These are phyloP conservation scores for Eucidaris tribuloides DNA, from an alignment of 35 echinoderm and acorn worm genomes.

Conservation along the genomic window DNA sequence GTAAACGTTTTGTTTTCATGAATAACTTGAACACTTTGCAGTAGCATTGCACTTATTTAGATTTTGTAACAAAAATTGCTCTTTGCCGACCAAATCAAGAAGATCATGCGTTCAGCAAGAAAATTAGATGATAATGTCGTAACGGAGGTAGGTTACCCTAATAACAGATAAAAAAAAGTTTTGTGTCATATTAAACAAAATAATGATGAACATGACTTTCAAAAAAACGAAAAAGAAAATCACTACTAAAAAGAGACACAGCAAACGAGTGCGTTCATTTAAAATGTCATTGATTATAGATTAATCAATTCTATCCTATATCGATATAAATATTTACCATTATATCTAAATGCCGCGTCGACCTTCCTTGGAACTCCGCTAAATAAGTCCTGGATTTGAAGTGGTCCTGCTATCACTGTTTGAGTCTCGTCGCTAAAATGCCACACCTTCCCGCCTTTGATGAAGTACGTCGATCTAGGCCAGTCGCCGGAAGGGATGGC, in stretches of 20 bases:
- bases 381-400: neutral
- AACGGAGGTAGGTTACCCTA: too few species aligned
- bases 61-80: too few species aligned
- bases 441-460: conserved; percentile 7
- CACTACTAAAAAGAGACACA: neutral
- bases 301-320: neutral
- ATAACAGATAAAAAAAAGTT: neutral
- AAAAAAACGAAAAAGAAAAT: neutral
- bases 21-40: too few species aligned
- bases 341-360: conserved; percentile 9
- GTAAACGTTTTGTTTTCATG: too few species aligned
- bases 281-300: neutral
- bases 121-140: too few species aligned
- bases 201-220: neutral
- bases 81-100: too few species aligned
- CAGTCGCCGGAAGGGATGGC: neutral
- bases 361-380: neutral
- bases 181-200: neutral
- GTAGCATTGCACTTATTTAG: too few species aligned
- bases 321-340: neutral
- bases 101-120: too few species aligned
- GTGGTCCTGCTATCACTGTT: neutral
- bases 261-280: neutral
- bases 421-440: neutral
- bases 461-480: conserved; percentile 5